Evolutionary conservation across 2,888 invertebrate species (phyloP), one percentile per base, ranked within the genome.

Genomic region (Parnassius apollo): DNA sequence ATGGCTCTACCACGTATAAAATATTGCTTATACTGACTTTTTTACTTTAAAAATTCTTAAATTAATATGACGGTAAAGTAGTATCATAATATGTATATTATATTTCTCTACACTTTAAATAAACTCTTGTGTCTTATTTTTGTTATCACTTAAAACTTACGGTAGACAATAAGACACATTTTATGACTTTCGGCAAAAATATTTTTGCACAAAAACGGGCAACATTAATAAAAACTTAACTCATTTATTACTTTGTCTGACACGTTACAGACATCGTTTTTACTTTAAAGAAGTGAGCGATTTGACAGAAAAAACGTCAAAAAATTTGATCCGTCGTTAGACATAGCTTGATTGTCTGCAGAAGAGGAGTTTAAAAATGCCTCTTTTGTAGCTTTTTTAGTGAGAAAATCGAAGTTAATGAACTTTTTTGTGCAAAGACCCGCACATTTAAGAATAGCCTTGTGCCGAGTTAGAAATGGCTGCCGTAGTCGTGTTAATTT

Each of bases 321-420:
- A 25, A 53, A 46, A 8, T 12, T 25, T 42, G 45, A 45, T 45
- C 44, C 25, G 46, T 13, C 55, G 45, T 55, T 45, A 55, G 45
- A 42, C 18, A 44, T 12, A 12, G 45, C 25, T 55, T 45, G 45
- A 45, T 22, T 55, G 45, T 45, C 13, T 18, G 25, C 59, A 53
- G 42, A 61, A 61, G 51, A 61, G 51, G 13, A 51, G 12, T 18
- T 45, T 56, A 56, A 59, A 48, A 46, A n/a, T 13, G 45, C n/a
- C 44, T 49, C 44, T 56, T 56, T 56, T 45, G 18, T 61, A 56
- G 50, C 42, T 46, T 50, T 50, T 59, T 54, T 35, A 61, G 2
- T 2, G 12, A 9, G 12, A 12, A 12, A 2, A 25, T 45, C 49
- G 42, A 52, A 48, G 57, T 53, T 46, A 61, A 51, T 22, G 57